phyloP scores from a whole-genome alignment of 30 jellyfish, hydroid and myxozoan genomes.

The Pseudorhiza aurosa region DNA sequence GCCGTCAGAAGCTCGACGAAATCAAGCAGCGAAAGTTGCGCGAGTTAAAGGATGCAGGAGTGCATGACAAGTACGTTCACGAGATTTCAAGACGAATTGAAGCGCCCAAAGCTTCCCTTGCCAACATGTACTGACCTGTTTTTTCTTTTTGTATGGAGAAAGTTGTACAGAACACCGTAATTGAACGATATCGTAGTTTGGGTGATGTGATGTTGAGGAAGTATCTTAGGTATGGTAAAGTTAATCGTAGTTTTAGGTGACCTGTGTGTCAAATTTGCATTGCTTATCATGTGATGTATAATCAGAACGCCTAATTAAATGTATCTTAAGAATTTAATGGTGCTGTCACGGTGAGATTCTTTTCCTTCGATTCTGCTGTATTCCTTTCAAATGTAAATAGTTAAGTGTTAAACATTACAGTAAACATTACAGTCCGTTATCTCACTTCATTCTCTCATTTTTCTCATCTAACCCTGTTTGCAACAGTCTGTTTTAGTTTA shows the following conservation, averaged over 20 bases:
- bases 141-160: background rate
- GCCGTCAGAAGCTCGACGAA: slow-evolving; percentile 94
- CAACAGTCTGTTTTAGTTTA: too few species aligned
- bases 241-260: background rate
- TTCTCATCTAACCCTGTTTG: too few species aligned
- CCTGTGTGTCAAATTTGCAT: background rate
- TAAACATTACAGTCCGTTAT: too few species aligned
- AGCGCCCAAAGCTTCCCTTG: slow-evolving; percentile 82
- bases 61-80: slow-evolving; percentile 87
- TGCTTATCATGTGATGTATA: background rate
- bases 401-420: too few species aligned
- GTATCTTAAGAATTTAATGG: background rate
- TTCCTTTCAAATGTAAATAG: background rate
- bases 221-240: background rate
- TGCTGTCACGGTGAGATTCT: background rate
- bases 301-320: background rate
- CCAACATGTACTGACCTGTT: slow-evolving; percentile 62
- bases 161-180: background rate
- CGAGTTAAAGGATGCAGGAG: slow-evolving; percentile 97
- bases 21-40: slow-evolving; percentile 92
- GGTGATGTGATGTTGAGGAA: background rate
- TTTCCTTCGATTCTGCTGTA: background rate
- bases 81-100: slow-evolving; percentile 98
- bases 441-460: too few species aligned
- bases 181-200: background rate